Evolutionary conservation across 1,140 invertebrate genomes (phyloP), one percentile per base, ranked within the genome.

Genomic region (Drosophila virilis): DNA sequence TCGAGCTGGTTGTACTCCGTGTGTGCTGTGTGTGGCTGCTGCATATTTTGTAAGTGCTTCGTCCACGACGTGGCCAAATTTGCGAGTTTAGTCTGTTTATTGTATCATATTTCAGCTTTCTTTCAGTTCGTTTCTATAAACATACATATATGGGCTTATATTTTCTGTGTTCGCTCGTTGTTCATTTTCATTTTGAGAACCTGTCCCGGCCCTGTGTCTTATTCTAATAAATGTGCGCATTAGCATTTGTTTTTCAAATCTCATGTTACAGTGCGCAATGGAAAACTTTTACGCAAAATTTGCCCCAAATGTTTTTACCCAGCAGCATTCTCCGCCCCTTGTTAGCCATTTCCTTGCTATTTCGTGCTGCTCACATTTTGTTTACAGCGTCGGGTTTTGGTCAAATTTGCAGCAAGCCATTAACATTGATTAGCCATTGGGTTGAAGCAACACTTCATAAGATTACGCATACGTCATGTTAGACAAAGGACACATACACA

Each of bases 371-470:
- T 43, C 35, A 17, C 6, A 6, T 22, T 10, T 40, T 33, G 15
- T 57, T 65, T 72, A 48, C 22, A 48, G 8, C 13, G 46, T 10
- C 33, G 43, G 28, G 13, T 61, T 60, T 13, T 37, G 40, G 22
- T 10, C 68, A 33, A 66, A 51, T 66, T 73, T 62, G 28, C 57
- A 45, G 40, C 9, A 33, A 64, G 50, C 67, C 69, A 86, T 86
- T 73, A 82, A 78, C 78, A 86, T 86, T 86, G 82, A 86, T 86
- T 86, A 88, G 76, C 83, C 66, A 88, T 86, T 72, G 74, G 74
- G 54, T 37, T 6, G 43, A 32, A 46, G 59, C 38, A 62, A 37
- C 78, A 77, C 71, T 86, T 78, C 68, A 65, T 67, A 42, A 71
- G 67, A 82, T 88, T 75, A 58, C 76, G 83, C 59, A 85, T 86